These are phyloP conservation scores for Mamestra configurata DNA, from an alignment of 1,140 invertebrate species.

Conservation along the genomic window DNA sequence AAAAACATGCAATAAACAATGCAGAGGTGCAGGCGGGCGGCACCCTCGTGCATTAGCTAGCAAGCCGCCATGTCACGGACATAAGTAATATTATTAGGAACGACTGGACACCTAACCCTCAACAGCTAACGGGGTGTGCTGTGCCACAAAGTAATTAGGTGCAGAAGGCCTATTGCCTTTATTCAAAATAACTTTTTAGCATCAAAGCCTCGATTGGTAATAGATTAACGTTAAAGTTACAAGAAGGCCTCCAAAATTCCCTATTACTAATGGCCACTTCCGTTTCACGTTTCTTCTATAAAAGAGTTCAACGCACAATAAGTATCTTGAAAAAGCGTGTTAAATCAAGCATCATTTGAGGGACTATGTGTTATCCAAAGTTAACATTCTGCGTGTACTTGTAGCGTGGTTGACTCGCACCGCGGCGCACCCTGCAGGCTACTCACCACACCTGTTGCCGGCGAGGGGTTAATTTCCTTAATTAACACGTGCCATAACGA, in stretches of 20 bases:
- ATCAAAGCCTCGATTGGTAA: no score
- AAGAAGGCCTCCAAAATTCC: no score
- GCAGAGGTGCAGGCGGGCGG: background rate
- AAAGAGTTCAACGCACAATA: no score
- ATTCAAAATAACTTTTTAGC: no score
- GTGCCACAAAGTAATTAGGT: background rate
- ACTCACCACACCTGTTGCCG: conserved; percentile 26
- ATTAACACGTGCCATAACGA: background rate
- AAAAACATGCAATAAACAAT: background rate
- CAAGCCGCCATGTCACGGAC: background rate
- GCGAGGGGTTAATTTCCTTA: conserved; percentile 11
- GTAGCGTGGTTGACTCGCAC: background rate
- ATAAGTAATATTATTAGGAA: background rate
- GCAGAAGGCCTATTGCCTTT: no score
- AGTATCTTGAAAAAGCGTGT: no score
- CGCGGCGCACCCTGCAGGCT: conserved; percentile 2
- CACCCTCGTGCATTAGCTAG: background rate
- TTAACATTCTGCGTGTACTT: background rate
- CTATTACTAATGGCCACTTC: no score
- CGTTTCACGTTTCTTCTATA: no score
- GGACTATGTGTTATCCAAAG: background rate
- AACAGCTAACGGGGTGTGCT: background rate
- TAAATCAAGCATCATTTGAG: no score
- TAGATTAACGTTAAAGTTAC: no score
- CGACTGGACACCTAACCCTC: background rate